A percentile compares a stretch with the other conserved stretches of the same genome.
phyloP scores from a whole-genome alignment of 2,888 invertebrate species.

The Steinernema hermaphroditum region DNA sequence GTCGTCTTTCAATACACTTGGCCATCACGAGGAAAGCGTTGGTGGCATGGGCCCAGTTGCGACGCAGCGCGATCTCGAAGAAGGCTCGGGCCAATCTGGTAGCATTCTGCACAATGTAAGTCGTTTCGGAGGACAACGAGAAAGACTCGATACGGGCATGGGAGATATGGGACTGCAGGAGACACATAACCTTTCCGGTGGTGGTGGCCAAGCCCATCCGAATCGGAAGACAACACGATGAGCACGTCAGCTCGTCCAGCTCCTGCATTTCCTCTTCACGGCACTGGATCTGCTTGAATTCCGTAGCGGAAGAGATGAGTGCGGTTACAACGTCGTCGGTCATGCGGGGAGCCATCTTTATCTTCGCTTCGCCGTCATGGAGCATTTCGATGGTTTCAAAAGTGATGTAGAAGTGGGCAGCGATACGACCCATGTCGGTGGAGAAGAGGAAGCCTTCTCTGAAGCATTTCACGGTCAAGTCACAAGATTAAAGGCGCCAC shows the following conservation, averaged over 20 bases:
- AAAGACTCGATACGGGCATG: conserved; percentile 75
- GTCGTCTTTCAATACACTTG: conserved; percentile 87
- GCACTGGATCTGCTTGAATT: conserved; percentile 88
- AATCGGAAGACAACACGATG: conserved; percentile 79
- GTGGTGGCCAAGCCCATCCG: conserved; percentile 84
- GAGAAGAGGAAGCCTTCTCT: conserved; percentile 62
- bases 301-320: conserved; percentile 87
- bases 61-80: conserved; percentile 87
- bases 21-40: conserved; percentile 81
- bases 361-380: conserved; percentile 40
- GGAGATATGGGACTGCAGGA: conserved; percentile 74
- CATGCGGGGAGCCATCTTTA: conserved; percentile 57
- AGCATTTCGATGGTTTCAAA: conserved; percentile 83
- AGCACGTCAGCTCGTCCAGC: conserved; percentile 77
- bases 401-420: conserved; percentile 95
- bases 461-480: conserved; percentile 30
- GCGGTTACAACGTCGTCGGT: conserved; percentile 71
- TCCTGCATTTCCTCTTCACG: conserved; percentile 93
- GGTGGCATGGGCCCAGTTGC: conserved; percentile 86
- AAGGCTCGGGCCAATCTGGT: conserved; percentile 79
- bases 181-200: conserved; percentile 90
- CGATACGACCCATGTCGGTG: conserved; percentile 86
- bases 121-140: conserved; percentile 83
- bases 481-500: conserved; percentile 62
- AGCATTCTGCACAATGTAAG: conserved; percentile 79